Evolutionary conservation across 2,797 vertebrate genomes (phyloP).

Genomic region (Macropus fuliginosus): DNA sequence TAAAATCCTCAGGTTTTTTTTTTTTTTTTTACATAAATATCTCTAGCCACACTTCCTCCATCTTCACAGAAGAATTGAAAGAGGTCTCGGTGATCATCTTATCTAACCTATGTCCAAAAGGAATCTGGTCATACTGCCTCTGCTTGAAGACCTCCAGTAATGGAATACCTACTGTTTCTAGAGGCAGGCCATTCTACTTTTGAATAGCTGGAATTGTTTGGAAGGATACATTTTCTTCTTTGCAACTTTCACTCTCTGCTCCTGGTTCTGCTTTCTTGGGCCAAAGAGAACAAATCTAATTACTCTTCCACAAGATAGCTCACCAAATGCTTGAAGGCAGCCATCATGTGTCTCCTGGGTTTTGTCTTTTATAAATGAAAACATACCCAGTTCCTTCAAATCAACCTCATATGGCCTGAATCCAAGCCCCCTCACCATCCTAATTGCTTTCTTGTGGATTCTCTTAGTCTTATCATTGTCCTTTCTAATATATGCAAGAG

Average conservation of each 20-base stretch:
- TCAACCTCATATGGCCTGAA: neutral
- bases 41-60: neutral
- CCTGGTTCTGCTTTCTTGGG: neutral
- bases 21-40: neutral
- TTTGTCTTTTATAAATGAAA: neutral
- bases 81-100: neutral
- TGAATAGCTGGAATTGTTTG: neutral
- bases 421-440: neutral
- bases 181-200: neutral
- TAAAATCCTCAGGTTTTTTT: neutral
- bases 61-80: neutral
- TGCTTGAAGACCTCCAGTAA: neutral
- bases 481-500: neutral
- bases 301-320: neutral
- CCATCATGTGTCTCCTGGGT: neutral
- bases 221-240: neutral
- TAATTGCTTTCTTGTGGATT: neutral
- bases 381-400: neutral
- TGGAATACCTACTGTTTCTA: neutral
- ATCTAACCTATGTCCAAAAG: neutral
- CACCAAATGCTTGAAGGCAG: neutral
- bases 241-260: neutral
- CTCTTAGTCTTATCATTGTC: neutral
- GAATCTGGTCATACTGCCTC: neutral
- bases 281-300: neutral